phyloP scores from a whole-genome alignment of 2,888 invertebrate genomes.

The Nymphalis urticae region DNA sequence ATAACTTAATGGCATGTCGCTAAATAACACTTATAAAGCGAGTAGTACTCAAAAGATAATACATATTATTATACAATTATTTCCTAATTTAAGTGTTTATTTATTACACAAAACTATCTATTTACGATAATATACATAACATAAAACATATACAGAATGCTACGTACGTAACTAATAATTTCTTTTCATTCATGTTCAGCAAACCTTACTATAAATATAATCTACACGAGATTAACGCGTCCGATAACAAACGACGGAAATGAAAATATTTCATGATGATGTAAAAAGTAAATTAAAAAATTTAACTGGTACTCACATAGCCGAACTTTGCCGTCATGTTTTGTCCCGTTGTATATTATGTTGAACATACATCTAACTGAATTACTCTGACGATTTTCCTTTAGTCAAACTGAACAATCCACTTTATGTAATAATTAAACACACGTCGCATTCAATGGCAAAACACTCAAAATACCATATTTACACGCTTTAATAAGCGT shows the following conservation, averaged over 20 bases:
- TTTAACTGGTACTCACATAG: constrained; percentile 70
- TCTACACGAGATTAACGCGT: constrained; percentile 26
- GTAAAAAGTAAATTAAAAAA: constrained; percentile 33
- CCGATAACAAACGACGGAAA: constrained; percentile 39
- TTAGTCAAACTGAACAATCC: constrained; percentile 74
- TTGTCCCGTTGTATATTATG: constrained; percentile 81
- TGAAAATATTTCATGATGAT: constrained; percentile 36
- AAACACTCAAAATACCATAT: constrained; percentile 74
- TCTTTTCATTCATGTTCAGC: constrained; percentile 35
- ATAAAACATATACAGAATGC: constrained; percentile 14
- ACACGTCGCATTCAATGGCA: constrained; percentile 68
- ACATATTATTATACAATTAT: constrained; percentile 32
- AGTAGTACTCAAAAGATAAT: constrained; percentile 37
- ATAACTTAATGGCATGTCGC: constrained; percentile 31
- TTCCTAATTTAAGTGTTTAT: constrained; percentile 42
- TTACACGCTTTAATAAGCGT: constrained; percentile 60
- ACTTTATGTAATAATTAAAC: constrained; percentile 77
- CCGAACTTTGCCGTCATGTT: constrained; percentile 83
- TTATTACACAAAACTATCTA: constrained; percentile 16
- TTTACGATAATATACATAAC: constrained; percentile 14
- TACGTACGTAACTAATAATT: constrained; percentile 27
- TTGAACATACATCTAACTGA: constrained; percentile 80
- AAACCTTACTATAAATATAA: constrained; percentile 30
- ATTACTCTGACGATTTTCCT: constrained; percentile 74
- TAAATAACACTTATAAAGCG: constrained; percentile 27